Conservation (phyloP, 2,888 invertebrate species). For the Aspidapion aeneum region DNA sequence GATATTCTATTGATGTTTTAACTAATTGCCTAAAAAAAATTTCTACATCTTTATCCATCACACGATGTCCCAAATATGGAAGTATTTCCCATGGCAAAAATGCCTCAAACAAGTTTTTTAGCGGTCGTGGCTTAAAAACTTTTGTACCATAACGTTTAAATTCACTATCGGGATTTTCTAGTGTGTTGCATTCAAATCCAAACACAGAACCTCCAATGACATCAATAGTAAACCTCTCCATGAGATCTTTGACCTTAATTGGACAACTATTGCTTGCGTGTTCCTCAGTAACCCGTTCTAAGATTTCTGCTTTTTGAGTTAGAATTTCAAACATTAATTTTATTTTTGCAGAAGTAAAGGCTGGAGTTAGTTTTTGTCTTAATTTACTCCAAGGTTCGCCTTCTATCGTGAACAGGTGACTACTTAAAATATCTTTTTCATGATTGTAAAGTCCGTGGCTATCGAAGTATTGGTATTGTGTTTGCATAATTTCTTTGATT, state of each 20-base stretch:
- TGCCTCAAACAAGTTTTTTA: not conserved
- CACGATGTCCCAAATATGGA: not conserved
- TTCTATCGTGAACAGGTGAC: constrained; percentile 34
- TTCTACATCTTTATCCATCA: not conserved
- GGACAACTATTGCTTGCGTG: constrained; percentile 17
- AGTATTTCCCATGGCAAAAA: not conserved
- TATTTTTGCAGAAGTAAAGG: constrained; percentile 24
- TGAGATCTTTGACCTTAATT: constrained; percentile 45
- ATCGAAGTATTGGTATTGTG: constrained; percentile 42
- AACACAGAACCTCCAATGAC: constrained; percentile 57
- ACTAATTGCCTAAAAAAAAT: not conserved
- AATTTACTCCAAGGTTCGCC: constrained; percentile 46
- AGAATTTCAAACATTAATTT: constrained; percentile 22
- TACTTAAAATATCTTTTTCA: constrained; percentile 37
- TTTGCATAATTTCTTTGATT: constrained; percentile 40
- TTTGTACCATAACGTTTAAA: constrained; percentile 36
- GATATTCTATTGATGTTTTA: not conserved
- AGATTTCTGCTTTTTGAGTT: constrained; percentile 24
- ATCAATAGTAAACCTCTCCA: constrained; percentile 55
- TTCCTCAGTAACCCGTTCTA: constrained; percentile 22
- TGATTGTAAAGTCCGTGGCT: constrained; percentile 36
- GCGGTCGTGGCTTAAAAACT: not conserved
- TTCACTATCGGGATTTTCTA: constrained; percentile 51
- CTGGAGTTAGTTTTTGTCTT: constrained; percentile 42
- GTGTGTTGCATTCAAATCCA: constrained; percentile 55